Evolutionary conservation across 2,113 vertebrate genomes (phyloP), one percentile per base, ranked within the genome.

Genomic region (Rhinoderma darwinii): DNA sequence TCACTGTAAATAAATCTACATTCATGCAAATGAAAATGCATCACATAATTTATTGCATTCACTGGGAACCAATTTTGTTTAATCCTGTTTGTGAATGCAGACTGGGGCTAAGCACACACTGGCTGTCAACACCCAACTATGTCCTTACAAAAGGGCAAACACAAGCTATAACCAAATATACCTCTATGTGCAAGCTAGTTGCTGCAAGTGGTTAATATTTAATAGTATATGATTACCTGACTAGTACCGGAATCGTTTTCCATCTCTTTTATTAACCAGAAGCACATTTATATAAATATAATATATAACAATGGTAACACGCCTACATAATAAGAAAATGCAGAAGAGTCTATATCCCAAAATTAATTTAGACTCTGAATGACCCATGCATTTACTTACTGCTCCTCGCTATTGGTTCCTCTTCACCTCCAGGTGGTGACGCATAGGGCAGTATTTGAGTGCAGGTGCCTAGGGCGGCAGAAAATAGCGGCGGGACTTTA

Each of bases 1-100:
- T 74, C 50, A 82, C 85, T 87, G 85, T 87, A 87, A 87, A 87
- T 87, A 87, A 82, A 87, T 87, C 85, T 87, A 87, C 85, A 87
- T 87, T 87, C 78, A 87, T 87, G 85, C 85, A 87, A 82, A 87
- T 87, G 78, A 82, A 82, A 86, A 87, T 25, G 78, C 76, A 87
- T 81, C 74, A 50, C 37, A 87, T 87, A 74, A 87, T 87, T 87
- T 87, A 87, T 82, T 43, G 85, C 85, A 82, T 82, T 86, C 27
- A 14, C 50, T 56, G 20, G 56, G 68, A 87, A 68, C 68, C 85
- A 87, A 80, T 90, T 59, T 47, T 56, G 68, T 35, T 47, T 79
- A 51, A 61, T 43, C 72, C 72, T 51, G 75, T 68, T 39, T 51
- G 20, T 72, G 50, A 84, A 41, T 83, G 78, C 68, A 87, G 68